Conservation (phyloP, 2,797 vertebrate genomes). For the Pseudochaenichthys georgianus region DNA sequence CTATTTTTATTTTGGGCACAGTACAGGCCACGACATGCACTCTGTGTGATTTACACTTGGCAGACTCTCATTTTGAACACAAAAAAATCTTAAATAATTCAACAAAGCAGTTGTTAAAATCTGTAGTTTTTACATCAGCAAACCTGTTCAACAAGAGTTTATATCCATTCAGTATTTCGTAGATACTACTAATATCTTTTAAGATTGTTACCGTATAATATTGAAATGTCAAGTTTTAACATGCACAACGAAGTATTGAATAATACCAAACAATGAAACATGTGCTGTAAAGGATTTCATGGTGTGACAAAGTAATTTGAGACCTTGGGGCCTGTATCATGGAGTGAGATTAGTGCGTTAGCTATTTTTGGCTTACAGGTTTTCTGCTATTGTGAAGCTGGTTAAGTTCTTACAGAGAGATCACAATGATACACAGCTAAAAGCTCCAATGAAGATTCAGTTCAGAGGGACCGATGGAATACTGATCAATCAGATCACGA, state of each 20-base stretch:
- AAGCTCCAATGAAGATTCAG: not conserved
- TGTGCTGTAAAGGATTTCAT: not conserved
- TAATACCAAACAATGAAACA: not conserved
- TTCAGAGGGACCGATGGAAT: not conserved
- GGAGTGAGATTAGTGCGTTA: not conserved
- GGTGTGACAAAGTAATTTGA: not conserved
- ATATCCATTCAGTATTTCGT: not conserved
- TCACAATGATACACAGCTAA: not conserved
- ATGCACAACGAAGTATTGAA: conserved; percentile 6
- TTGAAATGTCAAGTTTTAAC: conserved; percentile 3
- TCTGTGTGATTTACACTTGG: not conserved
- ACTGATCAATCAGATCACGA: not conserved
- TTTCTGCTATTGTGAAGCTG: not conserved
- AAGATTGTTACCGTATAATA: not conserved
- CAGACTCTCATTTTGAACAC: not conserved
- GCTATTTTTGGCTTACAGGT: not conserved
- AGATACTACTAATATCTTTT: not conserved
- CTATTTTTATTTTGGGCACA: conserved; percentile 11
- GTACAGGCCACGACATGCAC: conserved; percentile 2
- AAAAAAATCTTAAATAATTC: too few relatives aligned
- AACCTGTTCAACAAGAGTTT: not conserved
- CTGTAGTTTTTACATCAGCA: not conserved
- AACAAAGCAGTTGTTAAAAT: not conserved
- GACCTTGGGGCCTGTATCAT: not conserved
- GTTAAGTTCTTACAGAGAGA: not conserved